Percentiles rank a stretch among this genome's conserved stretches.
These are phyloP conservation scores for Macroteleia sp. DNA, from an alignment of 2,888 invertebrate species.

Conservation along the genomic window DNA sequence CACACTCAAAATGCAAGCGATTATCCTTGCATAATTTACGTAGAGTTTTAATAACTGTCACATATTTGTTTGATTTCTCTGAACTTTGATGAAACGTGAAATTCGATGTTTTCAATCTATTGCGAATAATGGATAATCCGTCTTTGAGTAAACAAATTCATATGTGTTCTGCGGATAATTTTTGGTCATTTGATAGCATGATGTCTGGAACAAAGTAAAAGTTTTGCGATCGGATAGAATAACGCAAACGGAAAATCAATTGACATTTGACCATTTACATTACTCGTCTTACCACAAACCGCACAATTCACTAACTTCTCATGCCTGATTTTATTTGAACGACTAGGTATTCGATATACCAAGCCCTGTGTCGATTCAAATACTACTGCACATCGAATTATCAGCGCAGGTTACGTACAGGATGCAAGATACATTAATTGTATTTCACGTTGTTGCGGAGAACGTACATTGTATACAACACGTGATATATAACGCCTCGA, in stretches of 20 bases:
- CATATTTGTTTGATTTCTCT: too few species aligned
- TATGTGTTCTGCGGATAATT: slow-evolving; percentile 16
- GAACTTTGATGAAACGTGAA: too few species aligned
- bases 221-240: slow-evolving; percentile 15
- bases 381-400: slow-evolving; percentile 50
- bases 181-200: slow-evolving; percentile 22
- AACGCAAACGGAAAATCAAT: slow-evolving; percentile 31
- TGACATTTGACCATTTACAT: slow-evolving; percentile 51
- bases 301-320: slow-evolving; percentile 27
- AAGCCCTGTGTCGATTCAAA: slow-evolving; percentile 18
- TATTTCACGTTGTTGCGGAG: slow-evolving; percentile 57
- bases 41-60: too few species aligned
- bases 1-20: too few species aligned
- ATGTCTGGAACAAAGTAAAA: slow-evolving; percentile 13
- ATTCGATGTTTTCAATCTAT: too few species aligned
- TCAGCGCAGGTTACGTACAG: slow-evolving; percentile 52
- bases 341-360: slow-evolving; percentile 32
- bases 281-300: slow-evolving; percentile 54
- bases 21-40: too few species aligned
- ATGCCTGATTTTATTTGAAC: slow-evolving; percentile 34
- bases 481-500: slow-evolving; percentile 54
- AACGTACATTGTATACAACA: slow-evolving; percentile 55
- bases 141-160: too few species aligned
- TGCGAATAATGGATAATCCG: too few species aligned
- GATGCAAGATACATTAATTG: slow-evolving; percentile 64